phyloP scores from a whole-genome alignment of 2,113 vertebrate genomes.

The Butorides virescens region DNA sequence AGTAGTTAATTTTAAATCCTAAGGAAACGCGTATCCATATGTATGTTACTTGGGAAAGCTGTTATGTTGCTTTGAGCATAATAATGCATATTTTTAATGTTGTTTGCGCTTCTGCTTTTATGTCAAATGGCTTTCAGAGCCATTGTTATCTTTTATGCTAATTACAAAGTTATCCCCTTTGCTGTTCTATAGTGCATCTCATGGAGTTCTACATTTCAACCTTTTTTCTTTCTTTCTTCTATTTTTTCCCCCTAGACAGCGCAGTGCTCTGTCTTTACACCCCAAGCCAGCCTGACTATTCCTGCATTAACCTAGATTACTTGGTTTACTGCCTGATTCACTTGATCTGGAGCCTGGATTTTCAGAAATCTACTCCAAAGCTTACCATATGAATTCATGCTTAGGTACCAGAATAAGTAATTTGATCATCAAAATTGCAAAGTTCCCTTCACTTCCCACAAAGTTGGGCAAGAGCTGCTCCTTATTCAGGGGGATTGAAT shows the following conservation, averaged over 20 bases:
- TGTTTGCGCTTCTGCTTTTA: neutral
- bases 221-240: neutral
- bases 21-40: constrained; percentile 49
- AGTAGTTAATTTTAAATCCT: constrained; percentile 61
- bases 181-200: neutral
- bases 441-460: neutral
- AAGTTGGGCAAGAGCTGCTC: neutral
- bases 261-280: neutral
- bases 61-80: constrained; percentile 39
- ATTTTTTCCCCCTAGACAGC: neutral
- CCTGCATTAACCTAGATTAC: neutral
- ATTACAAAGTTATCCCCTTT: neutral
- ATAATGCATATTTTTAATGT: constrained; percentile 43
- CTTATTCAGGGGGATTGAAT: neutral
- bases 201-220: neutral
- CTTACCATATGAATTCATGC: neutral
- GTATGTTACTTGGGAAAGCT: constrained; percentile 32
- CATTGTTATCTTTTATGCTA: constrained; percentile 24
- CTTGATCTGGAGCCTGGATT: neutral
- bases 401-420: neutral
- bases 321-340: neutral
- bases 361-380: neutral
- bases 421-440: neutral
- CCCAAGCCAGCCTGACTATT: neutral
- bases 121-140: constrained; percentile 27